These are phyloP conservation scores for Xerus inauris DNA, from an alignment of 2,113 vertebrate species.

Conservation along the genomic window DNA sequence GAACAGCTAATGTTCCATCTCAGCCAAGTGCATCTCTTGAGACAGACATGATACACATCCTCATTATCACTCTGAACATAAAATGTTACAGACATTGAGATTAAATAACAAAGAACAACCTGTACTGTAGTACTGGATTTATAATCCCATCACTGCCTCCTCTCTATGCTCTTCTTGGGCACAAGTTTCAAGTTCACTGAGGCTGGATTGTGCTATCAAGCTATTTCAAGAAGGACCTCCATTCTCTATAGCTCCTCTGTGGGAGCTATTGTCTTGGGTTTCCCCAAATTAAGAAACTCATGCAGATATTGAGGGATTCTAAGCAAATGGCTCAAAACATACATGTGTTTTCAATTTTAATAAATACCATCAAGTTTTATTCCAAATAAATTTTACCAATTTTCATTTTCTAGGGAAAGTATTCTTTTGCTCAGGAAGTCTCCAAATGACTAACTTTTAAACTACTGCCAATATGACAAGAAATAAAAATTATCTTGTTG, in stretches of 20 bases:
- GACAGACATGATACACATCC: not conserved
- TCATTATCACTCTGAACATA: not conserved
- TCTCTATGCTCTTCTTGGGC: too few species aligned
- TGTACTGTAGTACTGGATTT: not conserved
- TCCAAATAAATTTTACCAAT: too few species aligned
- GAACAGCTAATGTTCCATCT: not conserved
- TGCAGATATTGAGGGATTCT: not conserved
- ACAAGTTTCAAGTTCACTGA: not conserved
- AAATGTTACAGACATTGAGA: not conserved
- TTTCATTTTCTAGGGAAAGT: too few species aligned
- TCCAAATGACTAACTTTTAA: too few species aligned
- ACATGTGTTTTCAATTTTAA: not conserved
- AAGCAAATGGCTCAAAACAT: not conserved
- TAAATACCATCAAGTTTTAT: not conserved
- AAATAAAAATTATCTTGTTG: too few species aligned
- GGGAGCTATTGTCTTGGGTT: not conserved
- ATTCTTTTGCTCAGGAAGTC: too few species aligned
- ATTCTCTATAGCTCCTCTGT: not conserved
- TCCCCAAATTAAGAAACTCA: not conserved
- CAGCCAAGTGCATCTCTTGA: not conserved
- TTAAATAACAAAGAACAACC: not conserved
- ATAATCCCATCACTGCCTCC: too few species aligned
- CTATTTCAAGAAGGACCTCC: not conserved
- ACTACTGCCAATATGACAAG: too few species aligned
- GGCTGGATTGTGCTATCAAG: not conserved